Evolutionary conservation across 2,113 vertebrate species (phyloP).

Genomic region (Ptilorrhoa leucosticta): DNA sequence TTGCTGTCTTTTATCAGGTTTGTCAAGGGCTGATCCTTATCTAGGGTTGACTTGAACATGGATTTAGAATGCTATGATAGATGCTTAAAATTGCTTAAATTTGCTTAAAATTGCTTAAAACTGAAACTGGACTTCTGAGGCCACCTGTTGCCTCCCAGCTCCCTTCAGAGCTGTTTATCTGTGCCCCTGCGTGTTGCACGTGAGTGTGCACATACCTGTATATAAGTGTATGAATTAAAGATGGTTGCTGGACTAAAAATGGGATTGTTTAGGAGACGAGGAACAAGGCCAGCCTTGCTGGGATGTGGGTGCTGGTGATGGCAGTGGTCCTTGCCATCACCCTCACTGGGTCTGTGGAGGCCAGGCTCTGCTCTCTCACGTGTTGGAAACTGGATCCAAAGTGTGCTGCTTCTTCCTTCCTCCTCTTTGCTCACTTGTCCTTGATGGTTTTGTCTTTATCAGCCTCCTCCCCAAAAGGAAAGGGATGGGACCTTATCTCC

Average conservation of each 20-base stretch:
- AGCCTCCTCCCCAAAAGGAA: background rate
- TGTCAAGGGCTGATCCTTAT: background rate
- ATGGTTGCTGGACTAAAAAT: background rate
- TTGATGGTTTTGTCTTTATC: background rate
- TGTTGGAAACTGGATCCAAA: background rate
- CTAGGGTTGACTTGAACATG: background rate
- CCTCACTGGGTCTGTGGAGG: background rate
- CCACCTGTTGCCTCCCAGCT: background rate
- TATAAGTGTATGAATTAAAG: background rate
- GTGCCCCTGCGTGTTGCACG: accelerated
- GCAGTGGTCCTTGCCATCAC: accelerated
- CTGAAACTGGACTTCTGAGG: background rate
- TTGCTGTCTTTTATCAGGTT: background rate
- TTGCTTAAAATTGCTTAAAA: background rate
- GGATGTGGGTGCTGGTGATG: background rate
- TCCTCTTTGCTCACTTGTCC: accelerated
- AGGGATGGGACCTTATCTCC: background rate
- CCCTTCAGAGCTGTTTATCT: background rate
- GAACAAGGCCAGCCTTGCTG: background rate
- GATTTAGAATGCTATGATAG: background rate
- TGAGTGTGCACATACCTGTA: accelerated
- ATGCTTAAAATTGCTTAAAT: background rate
- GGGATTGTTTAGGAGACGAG: background rate
- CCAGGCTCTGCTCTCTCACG: background rate
- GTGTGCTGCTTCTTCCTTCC: background rate